These are phyloP conservation scores for Enteromius unitaeniatus DNA, from an alignment of 2,797 vertebrate genomes.

Conservation along the genomic window DNA sequence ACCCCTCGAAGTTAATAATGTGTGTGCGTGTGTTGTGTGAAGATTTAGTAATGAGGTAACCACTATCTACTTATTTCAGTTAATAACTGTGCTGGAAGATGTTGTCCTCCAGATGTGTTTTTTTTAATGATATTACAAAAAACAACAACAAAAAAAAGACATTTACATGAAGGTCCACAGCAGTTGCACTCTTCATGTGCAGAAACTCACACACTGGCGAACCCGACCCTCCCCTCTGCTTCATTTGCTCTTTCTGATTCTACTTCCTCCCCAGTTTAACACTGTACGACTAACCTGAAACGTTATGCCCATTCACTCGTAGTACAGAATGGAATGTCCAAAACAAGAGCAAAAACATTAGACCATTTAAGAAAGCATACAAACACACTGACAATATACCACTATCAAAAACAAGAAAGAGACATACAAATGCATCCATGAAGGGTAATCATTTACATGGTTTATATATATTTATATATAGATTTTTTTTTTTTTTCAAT, in stretches of 20 bases:
- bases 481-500: constrained; percentile 45
- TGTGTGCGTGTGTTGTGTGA: constrained; percentile 14
- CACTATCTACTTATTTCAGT: constrained; percentile 47
- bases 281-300: constrained; percentile 50
- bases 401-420: constrained; percentile 57
- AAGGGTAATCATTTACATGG: constrained; percentile 51
- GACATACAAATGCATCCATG: constrained; percentile 55
- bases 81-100: constrained; percentile 38
- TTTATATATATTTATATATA: constrained; percentile 55
- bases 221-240: constrained; percentile 12
- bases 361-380: constrained; percentile 63
- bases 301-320: constrained; percentile 38
- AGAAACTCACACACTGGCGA: background rate
- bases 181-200: constrained; percentile 44
- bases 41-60: constrained; percentile 44
- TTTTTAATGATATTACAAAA: constrained; percentile 30
- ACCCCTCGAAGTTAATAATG: constrained; percentile 18
- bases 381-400: constrained; percentile 61
- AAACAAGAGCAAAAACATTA: constrained; percentile 54
- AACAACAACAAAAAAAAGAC: background rate
- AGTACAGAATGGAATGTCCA: constrained; percentile 68
- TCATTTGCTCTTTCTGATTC: background rate
- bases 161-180: constrained; percentile 40
- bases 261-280: constrained; percentile 35
- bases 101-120: constrained; percentile 12